Base-by-base conservation (phyloP, 2,797 vertebrate genomes). In the Peromyscus nudipes region DNA sequence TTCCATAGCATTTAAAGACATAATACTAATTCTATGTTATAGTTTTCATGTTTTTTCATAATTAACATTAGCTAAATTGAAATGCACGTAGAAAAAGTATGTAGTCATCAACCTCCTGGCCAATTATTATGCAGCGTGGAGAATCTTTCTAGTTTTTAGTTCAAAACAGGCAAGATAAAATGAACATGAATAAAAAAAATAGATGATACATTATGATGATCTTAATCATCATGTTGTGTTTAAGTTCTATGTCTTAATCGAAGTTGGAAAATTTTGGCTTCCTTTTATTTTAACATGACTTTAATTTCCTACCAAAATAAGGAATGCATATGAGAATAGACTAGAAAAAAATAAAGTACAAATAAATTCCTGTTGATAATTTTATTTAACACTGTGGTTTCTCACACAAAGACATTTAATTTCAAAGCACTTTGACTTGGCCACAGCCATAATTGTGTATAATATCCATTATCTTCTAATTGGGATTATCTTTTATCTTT, bases 381-480 rank as follows among this genome's bases (percentile, higher is more conserved):
- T 98, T 97, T 98, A 96, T 49, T 87, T 93, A 98, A 88, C 65
- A 88, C 31, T 94, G 86, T 86, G 92, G 71, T 92, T 98, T 84
- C 97, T 96, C 37, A 37, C 34, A 94, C 49, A 65, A 97, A 97
- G 91, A 97, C 10, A 96, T 98, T 97, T 95, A 97, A 98, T 98
- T 97, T 49, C 96, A 98, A 98, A 97, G 93, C 96, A 88, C 60
- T 97, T 97, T 92, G 94, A 97, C 92, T 97, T 97, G 92, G 80
- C 83, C 49, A 94, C 89, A 94, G 96, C 93, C 37, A 23, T 97
- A 98, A 96, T 97, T 95, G 93, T 64, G 57, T 55, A 67, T 96
- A 94, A 69, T 98, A 93, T 95, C 92, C 95, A 89, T 97, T 98
- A 97, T 94, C 87, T 98, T 98, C 98, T 98, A 97, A 98, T 95